Conservation (phyloP, 1,140 invertebrate genomes). For the Drosophila varians region DNA sequence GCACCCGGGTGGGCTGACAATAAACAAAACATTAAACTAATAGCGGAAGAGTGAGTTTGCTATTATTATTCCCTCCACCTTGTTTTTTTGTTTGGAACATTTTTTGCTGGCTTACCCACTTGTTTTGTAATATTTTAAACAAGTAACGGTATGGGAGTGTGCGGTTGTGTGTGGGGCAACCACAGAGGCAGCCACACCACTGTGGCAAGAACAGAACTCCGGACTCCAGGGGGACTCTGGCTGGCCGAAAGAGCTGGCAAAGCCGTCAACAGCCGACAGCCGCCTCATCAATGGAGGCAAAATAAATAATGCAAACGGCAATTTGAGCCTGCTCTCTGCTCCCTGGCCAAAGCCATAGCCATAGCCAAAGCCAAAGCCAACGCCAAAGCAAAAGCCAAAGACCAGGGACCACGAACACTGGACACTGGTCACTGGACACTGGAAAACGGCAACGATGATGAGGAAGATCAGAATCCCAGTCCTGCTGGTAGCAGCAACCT, state of each 20-base stretch:
- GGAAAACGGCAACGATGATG: slow-evolving; percentile 22
- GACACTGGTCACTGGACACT: slow-evolving; percentile 11
- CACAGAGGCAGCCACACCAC: slow-evolving; percentile 23
- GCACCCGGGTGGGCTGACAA: slow-evolving; percentile 64
- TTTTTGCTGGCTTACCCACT: slow-evolving; percentile 1
- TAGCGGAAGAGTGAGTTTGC: slow-evolving; percentile 54
- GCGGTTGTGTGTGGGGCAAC: slow-evolving; percentile 19
- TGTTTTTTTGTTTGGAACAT: slow-evolving; percentile 12
- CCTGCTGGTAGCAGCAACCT: slow-evolving; percentile 14
- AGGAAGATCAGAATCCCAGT: slow-evolving; percentile 42
- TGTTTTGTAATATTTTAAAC: slow-evolving; percentile 75
- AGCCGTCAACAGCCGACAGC: slow-evolving; percentile 43
- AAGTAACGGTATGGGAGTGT: slow-evolving; percentile 51
- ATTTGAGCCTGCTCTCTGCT: slow-evolving; percentile 61
- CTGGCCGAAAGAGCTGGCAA: slow-evolving; percentile 8
- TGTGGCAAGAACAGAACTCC: slow-evolving; percentile 15
- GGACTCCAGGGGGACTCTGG: not conserved
- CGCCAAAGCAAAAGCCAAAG: not conserved
- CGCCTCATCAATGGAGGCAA: slow-evolving; percentile 77
- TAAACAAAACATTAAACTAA: slow-evolving; percentile 82
- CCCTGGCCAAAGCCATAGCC: slow-evolving; percentile 4
- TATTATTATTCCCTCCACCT: slow-evolving; percentile 33
- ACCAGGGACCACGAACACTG: not conserved
- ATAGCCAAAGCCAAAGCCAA: slow-evolving; percentile 10
- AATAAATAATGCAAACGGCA: slow-evolving; percentile 82